Conservation (phyloP, 2,113 vertebrate genomes). For the Phocoena phocoena region DNA sequence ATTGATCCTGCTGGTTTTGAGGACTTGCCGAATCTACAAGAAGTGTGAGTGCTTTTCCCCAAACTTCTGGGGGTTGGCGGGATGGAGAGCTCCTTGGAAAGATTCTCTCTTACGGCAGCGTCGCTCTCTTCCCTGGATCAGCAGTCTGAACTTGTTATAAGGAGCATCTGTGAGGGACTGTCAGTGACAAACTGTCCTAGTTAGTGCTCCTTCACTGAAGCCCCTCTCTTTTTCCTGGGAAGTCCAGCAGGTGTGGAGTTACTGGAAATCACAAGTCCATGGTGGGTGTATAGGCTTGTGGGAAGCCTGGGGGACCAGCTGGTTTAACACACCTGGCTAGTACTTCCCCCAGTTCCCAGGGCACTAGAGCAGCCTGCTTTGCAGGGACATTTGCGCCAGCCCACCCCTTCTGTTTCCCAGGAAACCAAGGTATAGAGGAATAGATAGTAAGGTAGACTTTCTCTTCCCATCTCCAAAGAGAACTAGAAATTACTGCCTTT, state of each 20-base stretch:
- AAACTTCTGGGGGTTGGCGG: background rate
- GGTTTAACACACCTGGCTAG: constrained; percentile 51
- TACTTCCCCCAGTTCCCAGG: constrained; percentile 42
- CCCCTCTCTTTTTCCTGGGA: background rate
- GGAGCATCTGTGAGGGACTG: background rate
- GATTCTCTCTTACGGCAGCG: fast-evolving
- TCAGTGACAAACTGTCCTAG: background rate
- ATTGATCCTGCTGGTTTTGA: constrained; percentile 89
- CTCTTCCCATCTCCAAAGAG: constrained; percentile 7
- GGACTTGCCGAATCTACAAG: constrained; percentile 89
- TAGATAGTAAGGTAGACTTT: constrained; percentile 58
- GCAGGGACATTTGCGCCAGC: constrained; percentile 58
- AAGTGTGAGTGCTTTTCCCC: constrained; percentile 92
- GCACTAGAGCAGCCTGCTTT: constrained; percentile 43
- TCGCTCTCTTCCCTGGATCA: background rate
- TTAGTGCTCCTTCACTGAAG: background rate
- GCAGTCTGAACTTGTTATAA: background rate
- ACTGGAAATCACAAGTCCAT: constrained; percentile 61
- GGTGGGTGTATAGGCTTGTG: constrained; percentile 17
- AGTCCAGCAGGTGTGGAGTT: background rate
- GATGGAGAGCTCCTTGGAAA: background rate
- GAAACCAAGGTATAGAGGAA: constrained; percentile 76
- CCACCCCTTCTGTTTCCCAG: constrained; percentile 60
- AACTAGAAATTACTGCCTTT: constrained; percentile 7
- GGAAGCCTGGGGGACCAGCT: constrained; percentile 15